Conservation (phyloP, 1,140 invertebrate genomes). For the Papilio xuthus region DNA sequence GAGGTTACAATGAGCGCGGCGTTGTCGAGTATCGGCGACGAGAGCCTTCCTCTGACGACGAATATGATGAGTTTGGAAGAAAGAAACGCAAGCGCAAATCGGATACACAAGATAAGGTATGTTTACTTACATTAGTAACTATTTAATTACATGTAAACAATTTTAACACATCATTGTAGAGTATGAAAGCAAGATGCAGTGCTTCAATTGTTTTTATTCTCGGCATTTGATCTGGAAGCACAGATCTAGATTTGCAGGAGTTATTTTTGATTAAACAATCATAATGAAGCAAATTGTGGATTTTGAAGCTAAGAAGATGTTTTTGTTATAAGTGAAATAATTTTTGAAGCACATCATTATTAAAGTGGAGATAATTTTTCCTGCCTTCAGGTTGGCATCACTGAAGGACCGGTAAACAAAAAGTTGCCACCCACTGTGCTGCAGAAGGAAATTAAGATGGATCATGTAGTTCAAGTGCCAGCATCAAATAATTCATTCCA, state of each 20-base stretch:
- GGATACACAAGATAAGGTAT: conserved; percentile 64
- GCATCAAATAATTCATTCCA: conserved; percentile 52
- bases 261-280: conserved; percentile 41
- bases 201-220: conserved; percentile 19
- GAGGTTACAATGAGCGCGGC: conserved; percentile 96
- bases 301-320: conserved; percentile 78
- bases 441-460: conserved; percentile 68
- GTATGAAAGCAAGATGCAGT: conserved; percentile 1
- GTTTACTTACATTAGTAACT: conserved; percentile 36
- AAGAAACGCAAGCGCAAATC: conserved; percentile 85
- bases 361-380: conserved; percentile 82
- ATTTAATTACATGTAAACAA: conserved; percentile 30
- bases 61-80: conserved; percentile 98
- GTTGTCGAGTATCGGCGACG: conserved; percentile 96
- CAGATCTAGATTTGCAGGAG: conserved; percentile 37
- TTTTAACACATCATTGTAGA: conserved; percentile 10
- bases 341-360: conserved; percentile 77
- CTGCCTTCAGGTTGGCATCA: conserved; percentile 81
- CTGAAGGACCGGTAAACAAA: conserved; percentile 78
- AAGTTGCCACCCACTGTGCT: conserved; percentile 74
- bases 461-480: conserved; percentile 61
- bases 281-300: conserved; percentile 68
- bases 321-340: conserved; percentile 68
- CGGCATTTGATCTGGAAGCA: conserved; percentile 27
- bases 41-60: conserved; percentile 92